A percentile compares a stretch with the other conserved stretches of the same genome.
Evolutionary conservation across 2,888 invertebrate genomes (phyloP).

Genomic region (Silvanus unidentatus): DNA sequence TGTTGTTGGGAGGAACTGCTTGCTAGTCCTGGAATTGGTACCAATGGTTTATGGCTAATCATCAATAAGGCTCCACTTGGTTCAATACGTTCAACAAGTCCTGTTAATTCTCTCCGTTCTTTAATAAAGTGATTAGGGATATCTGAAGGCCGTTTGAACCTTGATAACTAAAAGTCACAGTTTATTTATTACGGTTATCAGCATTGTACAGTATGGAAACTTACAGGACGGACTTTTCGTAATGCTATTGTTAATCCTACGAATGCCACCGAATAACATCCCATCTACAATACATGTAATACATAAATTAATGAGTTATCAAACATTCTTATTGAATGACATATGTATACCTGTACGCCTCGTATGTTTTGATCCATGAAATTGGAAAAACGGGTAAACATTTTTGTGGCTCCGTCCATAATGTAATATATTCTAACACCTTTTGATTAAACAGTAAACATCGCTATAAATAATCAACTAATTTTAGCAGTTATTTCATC

Average conservation of each 20-base stretch:
- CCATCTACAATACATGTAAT: constrained; percentile 41
- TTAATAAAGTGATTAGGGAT: constrained; percentile 43
- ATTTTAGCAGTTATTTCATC: constrained; percentile 8
- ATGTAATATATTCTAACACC: no score
- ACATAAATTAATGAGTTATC: no score
- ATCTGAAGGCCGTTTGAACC: constrained; percentile 42
- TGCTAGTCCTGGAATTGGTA: constrained; percentile 32
- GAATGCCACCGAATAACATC: constrained; percentile 52
- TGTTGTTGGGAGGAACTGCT: constrained; percentile 29
- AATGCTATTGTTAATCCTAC: constrained; percentile 48
- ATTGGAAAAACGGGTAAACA: constrained; percentile 35
- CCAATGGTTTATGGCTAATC: constrained; percentile 44
- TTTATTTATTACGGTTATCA: constrained; percentile 1
- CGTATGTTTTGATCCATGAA: constrained; percentile 41
- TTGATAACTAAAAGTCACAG: constrained; percentile 40
- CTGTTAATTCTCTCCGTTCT: constrained; percentile 39
- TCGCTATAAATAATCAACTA: constrained; percentile 2
- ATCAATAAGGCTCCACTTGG: constrained; percentile 42
- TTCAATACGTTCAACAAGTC: constrained; percentile 43
- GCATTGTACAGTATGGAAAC: constrained; percentile 31
- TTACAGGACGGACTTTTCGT: constrained; percentile 51
- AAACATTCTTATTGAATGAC: no score
- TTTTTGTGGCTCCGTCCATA: constrained; percentile 32
- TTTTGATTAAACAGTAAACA: constrained; percentile 1
- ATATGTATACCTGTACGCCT: constrained; percentile 45